Percentiles rank a stretch among this genome's conserved stretches.
Evolutionary conservation across 2,113 vertebrate genomes (phyloP).

Genomic region (Calypte anna): DNA sequence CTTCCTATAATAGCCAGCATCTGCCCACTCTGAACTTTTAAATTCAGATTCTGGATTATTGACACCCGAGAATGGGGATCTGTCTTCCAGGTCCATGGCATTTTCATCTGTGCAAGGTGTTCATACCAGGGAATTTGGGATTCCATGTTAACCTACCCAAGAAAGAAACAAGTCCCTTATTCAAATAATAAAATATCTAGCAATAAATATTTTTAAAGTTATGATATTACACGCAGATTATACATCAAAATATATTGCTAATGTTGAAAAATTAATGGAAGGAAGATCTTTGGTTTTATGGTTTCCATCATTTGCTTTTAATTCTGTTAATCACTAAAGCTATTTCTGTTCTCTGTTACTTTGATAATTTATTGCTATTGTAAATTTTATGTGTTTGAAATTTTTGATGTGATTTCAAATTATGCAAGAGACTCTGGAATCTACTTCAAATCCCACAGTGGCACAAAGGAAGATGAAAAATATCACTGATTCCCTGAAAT

Average conservation of each 20-base stretch:
- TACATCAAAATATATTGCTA: neutral
- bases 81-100: conserved; percentile 84
- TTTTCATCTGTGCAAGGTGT: conserved; percentile 86
- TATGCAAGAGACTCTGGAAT: neutral
- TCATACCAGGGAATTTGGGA: conserved; percentile 95
- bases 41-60: conserved; percentile 87
- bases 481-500: neutral
- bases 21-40: conserved; percentile 90
- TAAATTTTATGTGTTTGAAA: neutral
- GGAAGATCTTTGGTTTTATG: neutral
- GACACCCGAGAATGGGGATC: conserved; percentile 65
- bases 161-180: neutral
- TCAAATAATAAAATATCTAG: neutral
- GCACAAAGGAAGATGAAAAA: neutral
- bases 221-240: neutral
- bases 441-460: neutral
- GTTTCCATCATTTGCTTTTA: neutral
- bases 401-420: neutral
- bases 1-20: conserved; percentile 96
- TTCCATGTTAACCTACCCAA: conserved; percentile 82
- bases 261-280: neutral
- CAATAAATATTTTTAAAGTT: neutral
- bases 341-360: neutral
- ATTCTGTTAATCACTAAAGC: neutral
- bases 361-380: neutral